Base-by-base conservation (phyloP, 2,113 vertebrate genomes). In the Trogon melanurus region DNA sequence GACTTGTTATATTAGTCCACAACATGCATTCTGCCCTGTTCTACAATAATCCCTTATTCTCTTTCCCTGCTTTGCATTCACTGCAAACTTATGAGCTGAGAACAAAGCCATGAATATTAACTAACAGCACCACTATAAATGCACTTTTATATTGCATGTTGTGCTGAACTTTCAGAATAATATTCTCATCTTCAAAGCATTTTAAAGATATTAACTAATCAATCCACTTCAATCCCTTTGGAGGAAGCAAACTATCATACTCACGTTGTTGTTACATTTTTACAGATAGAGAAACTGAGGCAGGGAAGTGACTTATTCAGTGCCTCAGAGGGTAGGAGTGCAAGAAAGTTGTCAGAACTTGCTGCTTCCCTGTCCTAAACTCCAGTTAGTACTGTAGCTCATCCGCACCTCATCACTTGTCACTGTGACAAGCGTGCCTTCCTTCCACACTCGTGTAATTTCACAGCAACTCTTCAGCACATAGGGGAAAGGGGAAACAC, bases 31-130 rank as follows among this genome's bases (percentile, higher is more conserved):
- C 65, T 85, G 34, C 64, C 56, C 75, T 89, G 51, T 82, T 92
- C 58, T 91, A 81, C 82, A 92, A 16, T 75, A 85, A 87, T 76
- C 45, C 29, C 83, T 91, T 87, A 62, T 76, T 94, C 70, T 66
- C 61, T 64, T 89, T 85, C 67, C 58, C 65, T 70, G 79, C 67
- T 83, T 85, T 71, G 51, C 34, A 17, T 85, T 95, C 45, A 50
- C 36, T 91, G 34, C 64, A 85, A 86, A 70, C 3, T 32, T 85
- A 51, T 2, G 5, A 93, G 45, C 48, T 69, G 65, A 95, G 79
- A 89, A 94, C 75, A 84, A 60, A 51, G 26, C 32, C 50, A 54
- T 61, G 45, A 73, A 76, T 91, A 79, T 83, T 79, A 95, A 82
- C 45, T 65, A 88, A 71, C 67, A 78, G 65, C 62, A 87, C 25